Conservation (phyloP, 2,888 invertebrate species). For the Drosophila greeni region DNA sequence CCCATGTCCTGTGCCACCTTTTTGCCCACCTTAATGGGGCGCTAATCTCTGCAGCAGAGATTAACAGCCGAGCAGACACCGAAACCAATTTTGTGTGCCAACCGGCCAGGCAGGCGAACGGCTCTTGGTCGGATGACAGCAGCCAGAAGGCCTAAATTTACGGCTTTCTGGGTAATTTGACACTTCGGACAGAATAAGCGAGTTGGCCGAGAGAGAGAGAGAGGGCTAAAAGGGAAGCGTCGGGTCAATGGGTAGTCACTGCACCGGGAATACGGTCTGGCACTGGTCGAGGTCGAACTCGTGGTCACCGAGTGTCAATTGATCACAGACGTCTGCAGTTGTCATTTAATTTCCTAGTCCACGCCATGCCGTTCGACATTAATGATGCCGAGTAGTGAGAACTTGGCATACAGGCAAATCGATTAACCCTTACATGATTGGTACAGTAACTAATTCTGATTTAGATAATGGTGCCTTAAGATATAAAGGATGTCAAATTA, state of each 20-base stretch:
- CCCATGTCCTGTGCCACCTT: conserved; percentile 45
- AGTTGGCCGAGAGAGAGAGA: conserved; percentile 13
- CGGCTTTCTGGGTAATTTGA: conserved; percentile 73
- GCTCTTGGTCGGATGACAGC: conserved; percentile 59
- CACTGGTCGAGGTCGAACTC: conserved; percentile 32
- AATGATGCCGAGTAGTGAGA: conserved; percentile 45
- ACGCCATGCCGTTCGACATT: conserved; percentile 28
- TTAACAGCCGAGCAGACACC: conserved; percentile 58
- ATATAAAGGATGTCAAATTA: too few species aligned
- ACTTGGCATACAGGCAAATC: conserved; percentile 29
- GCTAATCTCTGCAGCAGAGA: conserved; percentile 71
- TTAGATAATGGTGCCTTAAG: not conserved
- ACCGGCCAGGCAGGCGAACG: conserved; percentile 21
- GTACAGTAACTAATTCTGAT: not conserved
- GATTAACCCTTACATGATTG: conserved; percentile 31
- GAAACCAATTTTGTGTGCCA: conserved; percentile 63
- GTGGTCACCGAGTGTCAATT: conserved; percentile 68
- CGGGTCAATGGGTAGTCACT: conserved; percentile 30
- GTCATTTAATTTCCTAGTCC: conserved; percentile 66
- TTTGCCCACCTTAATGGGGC: conserved; percentile 55
- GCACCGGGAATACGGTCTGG: conserved; percentile 26
- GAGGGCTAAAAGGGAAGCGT: conserved; percentile 12
- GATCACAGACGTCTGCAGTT: conserved; percentile 73
- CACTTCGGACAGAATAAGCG: conserved; percentile 61
- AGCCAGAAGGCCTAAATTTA: conserved; percentile 70